These are phyloP conservation scores for Beroe ovata DNA, from an alignment of 37 sponge, comb jelly and placozoan species.

Conservation along the genomic window DNA sequence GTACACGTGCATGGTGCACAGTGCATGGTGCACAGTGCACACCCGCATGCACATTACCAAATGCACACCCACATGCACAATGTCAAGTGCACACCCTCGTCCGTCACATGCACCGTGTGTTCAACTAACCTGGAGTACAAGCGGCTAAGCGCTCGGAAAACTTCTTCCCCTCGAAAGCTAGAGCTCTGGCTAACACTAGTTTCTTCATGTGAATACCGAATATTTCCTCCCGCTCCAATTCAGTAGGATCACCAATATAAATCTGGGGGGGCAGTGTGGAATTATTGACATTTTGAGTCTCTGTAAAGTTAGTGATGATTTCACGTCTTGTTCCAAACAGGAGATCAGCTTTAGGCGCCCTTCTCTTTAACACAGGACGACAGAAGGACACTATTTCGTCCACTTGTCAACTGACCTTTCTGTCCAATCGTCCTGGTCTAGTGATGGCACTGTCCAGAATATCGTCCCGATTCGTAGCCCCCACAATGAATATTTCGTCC, in stretches of 20 bases:
- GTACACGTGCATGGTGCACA: no score
- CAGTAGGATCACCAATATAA: conserved; percentile 15
- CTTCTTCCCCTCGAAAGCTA: not conserved
- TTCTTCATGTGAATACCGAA: conserved; percentile 37
- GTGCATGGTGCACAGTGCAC: no score
- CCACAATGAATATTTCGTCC: conserved; percentile 46
- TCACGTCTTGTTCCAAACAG: no score
- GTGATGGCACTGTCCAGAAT: conserved; percentile 31
- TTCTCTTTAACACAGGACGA: not conserved
- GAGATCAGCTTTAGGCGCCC: not conserved
- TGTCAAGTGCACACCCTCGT: no score
- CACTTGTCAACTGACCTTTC: conserved; percentile 39
- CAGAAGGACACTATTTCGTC: not conserved
- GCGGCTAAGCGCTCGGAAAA: conserved; percentile 19
- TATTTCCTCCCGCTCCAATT: conserved; percentile 17
- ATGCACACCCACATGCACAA: no score
- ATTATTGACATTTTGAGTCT: no score
- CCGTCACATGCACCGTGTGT: no score
- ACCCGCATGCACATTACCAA: no score
- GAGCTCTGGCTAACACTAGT: not conserved
- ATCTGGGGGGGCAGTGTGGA: conserved; percentile 24
- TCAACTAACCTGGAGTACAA: conserved; percentile 15
- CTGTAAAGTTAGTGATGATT: no score
- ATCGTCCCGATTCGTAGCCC: conserved; percentile 57
- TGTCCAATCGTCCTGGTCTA: conserved; percentile 35